A percentile compares a stretch with the other conserved stretches of the same genome.
phyloP scores from a whole-genome alignment of 1,140 invertebrate genomes.

The Neodiprion pinetum region DNA sequence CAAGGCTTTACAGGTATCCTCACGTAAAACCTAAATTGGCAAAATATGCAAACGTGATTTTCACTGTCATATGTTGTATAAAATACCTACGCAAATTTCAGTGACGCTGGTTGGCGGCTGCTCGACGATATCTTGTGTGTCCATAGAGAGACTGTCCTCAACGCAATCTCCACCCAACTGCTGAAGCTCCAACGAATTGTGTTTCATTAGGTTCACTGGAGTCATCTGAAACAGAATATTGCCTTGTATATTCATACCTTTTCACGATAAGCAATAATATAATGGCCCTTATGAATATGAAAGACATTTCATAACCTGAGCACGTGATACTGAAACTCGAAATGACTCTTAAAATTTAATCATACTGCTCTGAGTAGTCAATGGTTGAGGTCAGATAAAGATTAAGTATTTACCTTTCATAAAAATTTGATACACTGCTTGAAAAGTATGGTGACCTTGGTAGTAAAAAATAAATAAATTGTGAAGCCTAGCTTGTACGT shows the following conservation, averaged over 20 bases:
- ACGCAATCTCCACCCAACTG: constrained; percentile 55
- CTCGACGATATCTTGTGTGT: constrained; percentile 63
- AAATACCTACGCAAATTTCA: constrained; percentile 61
- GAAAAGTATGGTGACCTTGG: background rate
- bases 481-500: background rate
- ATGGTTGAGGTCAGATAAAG: constrained; percentile 19
- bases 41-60: too few relatives aligned
- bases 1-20: too few relatives aligned
- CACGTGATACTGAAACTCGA: constrained; percentile 15
- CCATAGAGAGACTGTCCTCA: constrained; percentile 66
- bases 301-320: constrained; percentile 21
- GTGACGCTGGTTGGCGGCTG: constrained; percentile 62
- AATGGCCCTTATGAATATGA: background rate
- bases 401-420: background rate
- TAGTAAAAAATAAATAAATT: too few relatives aligned
- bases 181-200: constrained; percentile 58
- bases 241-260: constrained; percentile 6
- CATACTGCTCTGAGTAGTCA: background rate
- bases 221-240: constrained; percentile 68
- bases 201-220: constrained; percentile 75
- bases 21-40: too few relatives aligned
- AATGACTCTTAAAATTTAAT: too few relatives aligned
- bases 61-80: constrained; percentile 18
- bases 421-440: background rate
- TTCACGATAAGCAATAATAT: too few relatives aligned